Percentiles rank a stretch among this genome's conserved stretches.
phyloP scores from a whole-genome alignment of 2,888 invertebrate species.

The Conchocele bisecta region DNA sequence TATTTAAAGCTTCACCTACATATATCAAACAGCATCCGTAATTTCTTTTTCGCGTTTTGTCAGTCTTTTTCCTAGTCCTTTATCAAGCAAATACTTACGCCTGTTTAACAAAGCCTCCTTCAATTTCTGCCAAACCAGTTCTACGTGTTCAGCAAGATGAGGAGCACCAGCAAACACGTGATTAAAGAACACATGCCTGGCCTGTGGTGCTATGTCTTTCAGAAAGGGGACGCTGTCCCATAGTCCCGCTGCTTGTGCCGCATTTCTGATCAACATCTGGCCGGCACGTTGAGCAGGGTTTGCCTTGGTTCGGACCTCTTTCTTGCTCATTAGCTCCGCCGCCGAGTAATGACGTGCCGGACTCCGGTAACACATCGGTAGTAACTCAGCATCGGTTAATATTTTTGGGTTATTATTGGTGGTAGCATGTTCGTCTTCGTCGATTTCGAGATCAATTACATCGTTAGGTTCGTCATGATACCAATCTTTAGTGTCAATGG shows the following conservation, averaged over 20 bases:
- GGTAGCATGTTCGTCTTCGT: no score
- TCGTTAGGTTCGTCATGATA: no score
- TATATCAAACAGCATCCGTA: no score
- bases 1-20: no score
- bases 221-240: constrained; percentile 57
- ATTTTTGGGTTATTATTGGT: no score
- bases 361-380: no score
- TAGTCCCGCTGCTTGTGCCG: constrained; percentile 51
- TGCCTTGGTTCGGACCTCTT: constrained; percentile 46
- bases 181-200: constrained; percentile 41
- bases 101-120: constrained; percentile 58
- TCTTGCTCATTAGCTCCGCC: constrained; percentile 49
- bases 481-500: no score
- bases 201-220: constrained; percentile 43
- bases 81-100: constrained; percentile 58
- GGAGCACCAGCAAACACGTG: constrained; percentile 50
- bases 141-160: constrained; percentile 41
- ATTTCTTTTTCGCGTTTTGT: neutral
- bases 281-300: constrained; percentile 56
- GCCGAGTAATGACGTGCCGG: constrained; percentile 41
- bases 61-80: constrained; percentile 44
- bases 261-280: constrained; percentile 50
- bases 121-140: constrained; percentile 49
- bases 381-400: no score
- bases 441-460: no score